phyloP scores from a whole-genome alignment of 2,113 vertebrate species.

The Trematocara macrostoma region DNA sequence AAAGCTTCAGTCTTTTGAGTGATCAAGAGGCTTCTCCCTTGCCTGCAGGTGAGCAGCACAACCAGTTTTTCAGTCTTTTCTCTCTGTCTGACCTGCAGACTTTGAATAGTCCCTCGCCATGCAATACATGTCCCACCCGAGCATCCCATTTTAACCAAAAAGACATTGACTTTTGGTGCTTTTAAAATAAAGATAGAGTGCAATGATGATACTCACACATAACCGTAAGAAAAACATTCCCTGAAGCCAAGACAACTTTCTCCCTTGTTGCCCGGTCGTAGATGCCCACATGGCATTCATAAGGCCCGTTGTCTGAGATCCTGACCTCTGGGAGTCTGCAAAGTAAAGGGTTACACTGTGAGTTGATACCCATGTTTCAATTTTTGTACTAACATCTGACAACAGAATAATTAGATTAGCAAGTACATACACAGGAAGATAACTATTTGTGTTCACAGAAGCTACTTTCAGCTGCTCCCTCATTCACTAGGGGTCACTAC shows the following conservation, averaged over 20 bases:
- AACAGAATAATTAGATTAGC: neutral
- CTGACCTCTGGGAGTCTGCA: slow-evolving; percentile 90
- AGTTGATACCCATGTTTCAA: neutral
- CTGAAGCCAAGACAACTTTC: slow-evolving; percentile 92
- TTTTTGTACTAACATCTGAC: neutral
- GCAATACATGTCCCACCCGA: neutral
- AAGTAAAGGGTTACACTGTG: neutral
- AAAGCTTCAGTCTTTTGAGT: neutral
- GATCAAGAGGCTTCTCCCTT: neutral
- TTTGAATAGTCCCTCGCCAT: neutral
- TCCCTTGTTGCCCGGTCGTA: slow-evolving; percentile 91
- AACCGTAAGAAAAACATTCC: slow-evolving; percentile 92
- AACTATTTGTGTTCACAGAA: neutral
- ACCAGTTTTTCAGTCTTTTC: neutral
- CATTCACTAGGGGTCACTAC: neutral
- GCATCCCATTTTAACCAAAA: neutral
- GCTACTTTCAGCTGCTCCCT: neutral
- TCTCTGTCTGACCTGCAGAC: neutral
- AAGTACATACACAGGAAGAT: neutral
- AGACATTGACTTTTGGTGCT: neutral
- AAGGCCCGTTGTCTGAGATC: slow-evolving; percentile 93
- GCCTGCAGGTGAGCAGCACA: neutral
- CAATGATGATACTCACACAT: slow-evolving; percentile 83
- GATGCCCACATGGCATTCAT: slow-evolving; percentile 97
- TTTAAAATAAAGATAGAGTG: neutral